phyloP scores from a whole-genome alignment of 30 jellyfish, hydroid and myxozoan genomes.

The Aurelia sp. region DNA sequence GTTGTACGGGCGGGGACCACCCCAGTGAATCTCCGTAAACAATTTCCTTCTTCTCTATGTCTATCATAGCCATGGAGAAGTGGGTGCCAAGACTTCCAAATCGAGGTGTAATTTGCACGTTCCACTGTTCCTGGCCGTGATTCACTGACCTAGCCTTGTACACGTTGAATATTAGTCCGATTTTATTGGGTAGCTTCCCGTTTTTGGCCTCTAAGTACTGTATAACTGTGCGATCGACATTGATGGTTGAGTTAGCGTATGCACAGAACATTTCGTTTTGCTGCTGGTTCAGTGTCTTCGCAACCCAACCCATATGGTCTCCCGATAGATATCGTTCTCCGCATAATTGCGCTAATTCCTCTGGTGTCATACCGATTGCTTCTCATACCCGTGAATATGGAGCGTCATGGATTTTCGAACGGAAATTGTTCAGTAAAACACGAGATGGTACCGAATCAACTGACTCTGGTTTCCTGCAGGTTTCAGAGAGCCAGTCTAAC shows the following conservation, averaged over 20 bases:
- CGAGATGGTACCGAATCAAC: conserved; percentile 10
- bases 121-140: neutral
- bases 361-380: neutral
- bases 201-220: neutral
- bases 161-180: neutral
- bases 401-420: neutral
- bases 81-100: neutral
- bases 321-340: conserved; percentile 4
- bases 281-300: conserved; percentile 8
- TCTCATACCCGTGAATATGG: neutral
- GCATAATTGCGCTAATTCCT: conserved; percentile 10
- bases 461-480: neutral
- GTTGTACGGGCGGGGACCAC: too few species aligned
- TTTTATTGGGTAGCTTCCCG: neutral
- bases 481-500: conserved; percentile 9
- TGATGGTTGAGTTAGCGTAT: neutral
- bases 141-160: neutral
- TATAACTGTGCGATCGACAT: neutral
- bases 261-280: conserved; percentile 10
- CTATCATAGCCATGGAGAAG: neutral
- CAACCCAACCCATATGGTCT: conserved; percentile 14
- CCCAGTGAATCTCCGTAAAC: too few species aligned
- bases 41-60: neutral
- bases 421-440: neutral
- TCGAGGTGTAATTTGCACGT: neutral